Conservation (phyloP, 1,140 invertebrate species). For the Pseudomyrmex pallidus region DNA sequence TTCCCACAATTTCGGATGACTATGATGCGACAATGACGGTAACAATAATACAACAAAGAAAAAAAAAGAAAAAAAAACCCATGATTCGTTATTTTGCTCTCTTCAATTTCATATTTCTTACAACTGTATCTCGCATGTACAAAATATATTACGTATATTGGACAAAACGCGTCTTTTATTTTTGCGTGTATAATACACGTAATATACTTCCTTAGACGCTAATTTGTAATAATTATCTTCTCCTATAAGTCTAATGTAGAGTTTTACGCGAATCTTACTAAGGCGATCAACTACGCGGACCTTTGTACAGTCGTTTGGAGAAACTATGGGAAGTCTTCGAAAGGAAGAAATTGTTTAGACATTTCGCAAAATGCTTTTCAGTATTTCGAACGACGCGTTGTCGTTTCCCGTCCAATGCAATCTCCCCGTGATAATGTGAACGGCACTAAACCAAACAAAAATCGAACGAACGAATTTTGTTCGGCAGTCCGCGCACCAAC, state of each 20-base stretch:
- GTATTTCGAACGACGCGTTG: constrained; percentile 2
- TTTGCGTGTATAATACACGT: constrained; percentile 73
- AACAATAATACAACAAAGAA: constrained; percentile 55
- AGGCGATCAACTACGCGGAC: constrained; percentile 82
- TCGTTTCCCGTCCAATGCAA: neutral
- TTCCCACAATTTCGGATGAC: constrained; percentile 75
- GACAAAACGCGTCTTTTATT: constrained; percentile 62
- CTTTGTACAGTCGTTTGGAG: constrained; percentile 83
- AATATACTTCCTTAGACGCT: constrained; percentile 77
- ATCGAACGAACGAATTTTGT: constrained; percentile 34
- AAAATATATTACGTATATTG: constrained; percentile 78
- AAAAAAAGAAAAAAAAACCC: constrained; percentile 71
- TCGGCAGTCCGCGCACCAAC: neutral
- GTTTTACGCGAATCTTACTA: constrained; percentile 80
- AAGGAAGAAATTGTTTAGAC: constrained; percentile 78
- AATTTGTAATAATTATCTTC: constrained; percentile 76
- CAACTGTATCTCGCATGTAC: constrained; percentile 65
- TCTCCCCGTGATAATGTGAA: neutral
- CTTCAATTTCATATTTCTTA: constrained; percentile 57
- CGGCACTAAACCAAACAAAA: neutral
- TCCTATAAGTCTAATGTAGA: constrained; percentile 77
- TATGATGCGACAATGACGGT: constrained; percentile 66
- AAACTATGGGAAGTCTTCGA: constrained; percentile 81
- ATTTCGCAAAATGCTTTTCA: constrained; percentile 15
- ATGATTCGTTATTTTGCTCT: constrained; percentile 63